Evolutionary conservation across 2,888 invertebrate species (phyloP).

Genomic region (Pelosia muscerda): DNA sequence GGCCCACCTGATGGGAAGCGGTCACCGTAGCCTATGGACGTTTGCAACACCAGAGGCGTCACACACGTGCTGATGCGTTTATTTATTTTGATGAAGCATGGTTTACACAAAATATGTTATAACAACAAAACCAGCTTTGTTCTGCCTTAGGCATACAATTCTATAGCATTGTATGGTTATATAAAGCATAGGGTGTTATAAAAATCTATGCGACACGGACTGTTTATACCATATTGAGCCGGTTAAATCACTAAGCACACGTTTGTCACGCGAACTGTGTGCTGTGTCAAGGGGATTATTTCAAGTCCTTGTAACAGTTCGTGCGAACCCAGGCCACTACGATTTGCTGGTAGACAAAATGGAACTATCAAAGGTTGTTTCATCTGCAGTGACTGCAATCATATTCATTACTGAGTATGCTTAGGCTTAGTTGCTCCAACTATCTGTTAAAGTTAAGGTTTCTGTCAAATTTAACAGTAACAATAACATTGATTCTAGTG

Average conservation of each 20-base stretch:
- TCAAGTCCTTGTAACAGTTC: conserved; percentile 43
- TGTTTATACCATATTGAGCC: conserved; percentile 23
- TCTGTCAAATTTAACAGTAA: too few relatives aligned
- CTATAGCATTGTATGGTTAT: not conserved
- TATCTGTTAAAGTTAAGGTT: too few relatives aligned
- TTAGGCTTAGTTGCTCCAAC: too few relatives aligned
- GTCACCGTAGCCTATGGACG: too few relatives aligned
- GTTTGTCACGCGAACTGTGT: conserved; percentile 50
- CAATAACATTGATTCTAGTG: too few relatives aligned
- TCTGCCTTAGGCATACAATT: too few relatives aligned
- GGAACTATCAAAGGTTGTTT: not conserved
- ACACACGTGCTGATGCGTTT: too few relatives aligned
- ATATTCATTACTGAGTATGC: not conserved
- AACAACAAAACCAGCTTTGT: too few relatives aligned
- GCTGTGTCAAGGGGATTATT: conserved; percentile 43
- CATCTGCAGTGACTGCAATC: not conserved
- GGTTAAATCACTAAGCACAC: conserved; percentile 41
- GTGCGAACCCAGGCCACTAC: conserved; percentile 8
- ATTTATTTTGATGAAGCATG: too few relatives aligned
- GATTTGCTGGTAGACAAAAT: not conserved
- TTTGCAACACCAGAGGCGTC: too few relatives aligned
- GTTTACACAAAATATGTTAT: too few relatives aligned
- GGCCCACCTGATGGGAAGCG: too few relatives aligned
- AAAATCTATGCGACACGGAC: conserved; percentile 27
- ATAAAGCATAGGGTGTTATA: not conserved